Evolutionary conservation across 2,113 vertebrate species (phyloP).

Genomic region (Carettochelys insculpta): DNA sequence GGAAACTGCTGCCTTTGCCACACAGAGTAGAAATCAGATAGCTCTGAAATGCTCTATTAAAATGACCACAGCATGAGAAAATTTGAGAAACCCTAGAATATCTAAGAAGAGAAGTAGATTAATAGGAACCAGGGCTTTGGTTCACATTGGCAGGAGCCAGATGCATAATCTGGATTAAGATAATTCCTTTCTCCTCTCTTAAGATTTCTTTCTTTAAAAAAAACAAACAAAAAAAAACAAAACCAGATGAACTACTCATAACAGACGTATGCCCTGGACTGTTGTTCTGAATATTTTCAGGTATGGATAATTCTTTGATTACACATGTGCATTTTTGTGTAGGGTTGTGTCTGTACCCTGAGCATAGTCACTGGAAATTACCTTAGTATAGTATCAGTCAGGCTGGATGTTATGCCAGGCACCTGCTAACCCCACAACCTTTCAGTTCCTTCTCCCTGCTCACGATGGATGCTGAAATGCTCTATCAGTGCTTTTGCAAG

Average conservation of each 20-base stretch:
- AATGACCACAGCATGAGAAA: not conserved
- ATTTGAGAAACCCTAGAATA: not conserved
- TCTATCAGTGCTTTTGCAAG: too few species aligned
- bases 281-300: not conserved
- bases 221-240: conserved; percentile 8
- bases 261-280: not conserved
- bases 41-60: not conserved
- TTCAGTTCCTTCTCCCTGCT: too few species aligned
- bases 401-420: too few species aligned
- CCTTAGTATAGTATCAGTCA: too few species aligned
- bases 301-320: not conserved
- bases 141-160: conserved; percentile 27
- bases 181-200: not conserved
- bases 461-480: too few species aligned
- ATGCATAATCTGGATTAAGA: not conserved
- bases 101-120: not conserved
- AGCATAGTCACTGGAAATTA: too few species aligned
- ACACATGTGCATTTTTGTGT: too few species aligned
- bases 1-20: not conserved
- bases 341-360: too few species aligned
- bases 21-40: not conserved
- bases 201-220: conserved; percentile 42
- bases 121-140: not conserved
- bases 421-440: too few species aligned
- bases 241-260: not conserved